Conservation (phyloP, 2,888 invertebrate species). For the Aphidoletes aphidimyza region DNA sequence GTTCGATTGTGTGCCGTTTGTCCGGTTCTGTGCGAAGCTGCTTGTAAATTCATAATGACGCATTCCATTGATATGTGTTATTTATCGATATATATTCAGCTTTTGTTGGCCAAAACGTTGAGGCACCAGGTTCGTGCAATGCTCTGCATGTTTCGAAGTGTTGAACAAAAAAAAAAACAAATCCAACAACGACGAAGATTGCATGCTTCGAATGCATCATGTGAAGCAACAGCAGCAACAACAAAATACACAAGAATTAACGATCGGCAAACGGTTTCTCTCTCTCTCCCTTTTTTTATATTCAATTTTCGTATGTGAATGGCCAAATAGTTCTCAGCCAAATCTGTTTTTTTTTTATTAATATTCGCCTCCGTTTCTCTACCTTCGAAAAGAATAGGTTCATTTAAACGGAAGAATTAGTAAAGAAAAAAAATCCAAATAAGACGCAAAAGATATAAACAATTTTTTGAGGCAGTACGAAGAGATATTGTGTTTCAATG, state of each 20-base stretch:
- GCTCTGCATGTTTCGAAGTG: background rate
- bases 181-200: background rate
- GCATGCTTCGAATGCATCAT: background rate
- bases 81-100: constrained; percentile 20
- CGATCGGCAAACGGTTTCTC: background rate
- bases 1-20: background rate
- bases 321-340: background rate
- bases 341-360: background rate
- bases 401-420: background rate
- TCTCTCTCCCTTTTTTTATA: background rate
- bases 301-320: background rate
- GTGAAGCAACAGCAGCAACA: background rate
- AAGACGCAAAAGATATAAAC: background rate
- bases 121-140: constrained; percentile 15
- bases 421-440: background rate
- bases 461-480: background rate
- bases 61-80: constrained; percentile 2
- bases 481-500: constrained; percentile 31
- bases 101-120: background rate
- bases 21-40: background rate
- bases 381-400: constrained; percentile 21
- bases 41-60: background rate
- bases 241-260: background rate
- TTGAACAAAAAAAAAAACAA: constrained; percentile 1
- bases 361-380: constrained; percentile 32